phyloP scores from a whole-genome alignment of 2,888 invertebrate species.

The Auanema sp. region DNA sequence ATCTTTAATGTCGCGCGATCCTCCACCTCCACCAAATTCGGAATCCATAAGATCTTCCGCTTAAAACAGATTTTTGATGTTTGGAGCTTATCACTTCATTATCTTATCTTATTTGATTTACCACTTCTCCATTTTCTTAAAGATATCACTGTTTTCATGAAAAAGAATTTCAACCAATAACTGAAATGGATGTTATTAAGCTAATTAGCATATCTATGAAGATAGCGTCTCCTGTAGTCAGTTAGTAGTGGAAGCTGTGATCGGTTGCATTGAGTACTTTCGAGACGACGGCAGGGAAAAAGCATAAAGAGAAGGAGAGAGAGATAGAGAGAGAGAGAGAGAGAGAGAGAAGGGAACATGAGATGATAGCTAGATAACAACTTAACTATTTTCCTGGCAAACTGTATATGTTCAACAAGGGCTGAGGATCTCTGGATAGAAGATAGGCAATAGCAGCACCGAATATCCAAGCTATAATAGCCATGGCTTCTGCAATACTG shows the following conservation, averaged over 20 bases:
- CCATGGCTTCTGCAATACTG: neutral
- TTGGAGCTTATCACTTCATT: neutral
- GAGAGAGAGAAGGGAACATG: neutral
- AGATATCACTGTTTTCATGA: conserved; percentile 47
- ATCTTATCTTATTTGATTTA: conserved; percentile 13
- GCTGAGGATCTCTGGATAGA: conserved; percentile 26
- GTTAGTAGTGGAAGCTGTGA: neutral
- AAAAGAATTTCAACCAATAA: conserved; percentile 46
- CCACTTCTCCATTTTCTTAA: conserved; percentile 35
- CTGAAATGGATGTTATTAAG: conserved; percentile 14
- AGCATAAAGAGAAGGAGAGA: neutral
- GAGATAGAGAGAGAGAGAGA: no score
- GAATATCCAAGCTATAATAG: neutral
- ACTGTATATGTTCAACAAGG: conserved; percentile 35
- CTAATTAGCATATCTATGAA: neutral
- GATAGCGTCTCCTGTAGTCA: neutral
- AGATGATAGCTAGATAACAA: neutral
- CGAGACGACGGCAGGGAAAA: neutral
- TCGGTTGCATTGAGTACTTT: neutral
- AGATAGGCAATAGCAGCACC: no score
- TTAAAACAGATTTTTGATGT: conserved; percentile 4
- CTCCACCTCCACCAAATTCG: conserved; percentile 46
- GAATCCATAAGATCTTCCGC: conserved; percentile 46
- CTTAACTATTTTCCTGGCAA: conserved; percentile 42
- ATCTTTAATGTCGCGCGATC: conserved; percentile 32